These are phyloP conservation scores for Thecophora atra DNA, from an alignment of 2,888 invertebrate species.

Conservation along the genomic window DNA sequence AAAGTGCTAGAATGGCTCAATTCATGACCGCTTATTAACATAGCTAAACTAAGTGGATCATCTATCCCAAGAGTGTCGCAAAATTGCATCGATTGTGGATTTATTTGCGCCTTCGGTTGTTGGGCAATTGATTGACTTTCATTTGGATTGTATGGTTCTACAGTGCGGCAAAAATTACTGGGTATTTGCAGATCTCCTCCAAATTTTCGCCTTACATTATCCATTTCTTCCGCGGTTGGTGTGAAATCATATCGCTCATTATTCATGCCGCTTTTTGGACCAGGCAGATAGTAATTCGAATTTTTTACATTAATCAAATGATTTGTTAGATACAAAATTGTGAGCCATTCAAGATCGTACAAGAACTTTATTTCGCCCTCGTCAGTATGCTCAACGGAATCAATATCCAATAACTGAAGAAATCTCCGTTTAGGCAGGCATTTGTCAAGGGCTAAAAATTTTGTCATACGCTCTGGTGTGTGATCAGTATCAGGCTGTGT, in stretches of 20 bases:
- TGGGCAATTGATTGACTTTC: constrained; percentile 59
- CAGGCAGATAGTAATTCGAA: constrained; percentile 81
- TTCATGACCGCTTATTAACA: constrained; percentile 68
- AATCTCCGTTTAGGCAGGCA: constrained; percentile 90
- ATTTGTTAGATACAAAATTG: constrained; percentile 87
- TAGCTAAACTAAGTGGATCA: constrained; percentile 79
- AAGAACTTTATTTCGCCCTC: constrained; percentile 55
- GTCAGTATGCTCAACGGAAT: constrained; percentile 71
- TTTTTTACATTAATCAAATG: constrained; percentile 82
- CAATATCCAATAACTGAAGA: constrained; percentile 82
- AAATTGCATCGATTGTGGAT: constrained; percentile 76
- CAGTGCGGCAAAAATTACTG: constrained; percentile 81
- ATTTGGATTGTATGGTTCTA: constrained; percentile 70
- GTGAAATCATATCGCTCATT: constrained; percentile 69
- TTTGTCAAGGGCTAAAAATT: constrained; percentile 95
- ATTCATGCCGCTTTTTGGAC: constrained; percentile 68
- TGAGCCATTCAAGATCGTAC: constrained; percentile 95
- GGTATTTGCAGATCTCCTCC: constrained; percentile 76
- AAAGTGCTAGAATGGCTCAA: constrained; percentile 54
- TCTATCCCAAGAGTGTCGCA: constrained; percentile 78
- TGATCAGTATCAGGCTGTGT: background rate
- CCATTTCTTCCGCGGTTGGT: constrained; percentile 79
- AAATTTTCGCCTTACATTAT: constrained; percentile 73
- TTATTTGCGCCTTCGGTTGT: constrained; percentile 70
- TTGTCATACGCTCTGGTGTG: constrained; percentile 69